Evolutionary conservation across 2,888 invertebrate species (phyloP), one percentile per base, ranked within the genome.

Genomic region (Drosophila paranaensis): DNA sequence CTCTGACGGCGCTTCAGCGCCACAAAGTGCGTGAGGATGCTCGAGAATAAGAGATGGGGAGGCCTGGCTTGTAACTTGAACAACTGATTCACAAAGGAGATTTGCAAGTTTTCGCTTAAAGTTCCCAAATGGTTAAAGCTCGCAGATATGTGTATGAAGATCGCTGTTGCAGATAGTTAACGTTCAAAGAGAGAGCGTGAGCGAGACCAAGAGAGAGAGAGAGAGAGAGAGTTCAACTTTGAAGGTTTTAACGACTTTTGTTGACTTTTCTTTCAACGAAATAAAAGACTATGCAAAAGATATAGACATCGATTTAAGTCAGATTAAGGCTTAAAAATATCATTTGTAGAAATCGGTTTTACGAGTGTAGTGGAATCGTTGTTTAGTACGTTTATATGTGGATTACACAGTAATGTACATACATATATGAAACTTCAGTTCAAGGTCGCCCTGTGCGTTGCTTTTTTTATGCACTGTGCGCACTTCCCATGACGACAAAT

Each of bases 401-500:
- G 53, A n/a, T 33, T 55, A 37, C 25, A 35, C 25, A 46, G 37
- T 33, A 2, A 20, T 20, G 20, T 20, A 20, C 20, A 20, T 20
- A 20, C 20, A 20, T 65, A 50, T 42, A 42, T 50, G 14, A 50
- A 60, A 39, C 42, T 40, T n/a, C 25, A 39, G 48, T 60, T 72
- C 71, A 72, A 72, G 72, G 72, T 72, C 71, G 27, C 27, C 4
- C 16, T 54, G 54, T 51, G 50, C 8, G 62, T 69, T 70, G 60
- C 20, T 20, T 58, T 64, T 83, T 68, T 78, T 25, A 60, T 62
- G 71, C 58, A 60, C 46, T 64, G 74, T 81, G 82, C 37, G 77
- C 84, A 86, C 71, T 82, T 82, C 82, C 82, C 82, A 82, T 82
- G 82, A 82, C 89, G 70, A 71, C 77, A 87, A 83, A 89, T 89